Evolutionary conservation across 2,888 invertebrate genomes (phyloP), one percentile per base, ranked within the genome.

Genomic region (Machimus rusticus): DNA sequence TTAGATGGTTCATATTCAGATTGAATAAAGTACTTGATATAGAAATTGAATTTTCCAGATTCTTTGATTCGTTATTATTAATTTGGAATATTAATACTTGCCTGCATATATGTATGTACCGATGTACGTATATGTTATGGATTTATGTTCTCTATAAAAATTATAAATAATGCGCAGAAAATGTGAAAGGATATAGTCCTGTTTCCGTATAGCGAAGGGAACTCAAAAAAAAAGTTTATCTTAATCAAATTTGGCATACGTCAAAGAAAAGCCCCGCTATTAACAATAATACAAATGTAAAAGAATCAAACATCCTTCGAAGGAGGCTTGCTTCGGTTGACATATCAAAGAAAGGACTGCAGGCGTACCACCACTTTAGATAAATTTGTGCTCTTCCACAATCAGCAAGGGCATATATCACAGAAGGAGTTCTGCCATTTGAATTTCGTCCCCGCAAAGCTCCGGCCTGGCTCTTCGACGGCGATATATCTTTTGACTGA

Each of bases 321-420:
- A 76, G 57, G 51, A 57, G 51, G 51, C 79, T 23, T 51, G 85
- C 28, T 31, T 74, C 28, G 85, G 85, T 43, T 85, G 85, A 85
- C 14, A 74, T 85, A 55, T 85, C 85, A 85, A 85, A 85, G 85
- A 74, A 51, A 8, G 12, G 28, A 74, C 74, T 74, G 85, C 23
- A 37, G 43, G 28, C 23, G 74, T n/a, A 19, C 37, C n/a, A 74
- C 19, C 74, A 74, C 85, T 74, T 85, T 74, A 85, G 74, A 85
- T 46, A 85, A 85, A 85, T 85, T 85, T 85, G 46, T 23, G 31
- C 31, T 74, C 85, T 74, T 85, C 85, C 23, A 74, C 23, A 57
- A 85, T 85, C 85, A 85, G 23, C 74, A 5, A 74, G 43, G 43
- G 43, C 46, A 85, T 74, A 85, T 37, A 85, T 85, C 74, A 85